Evolutionary conservation across 2,113 vertebrate species (phyloP), one percentile per base, ranked within the genome.

Genomic region (Trichomycterus rosablanca): DNA sequence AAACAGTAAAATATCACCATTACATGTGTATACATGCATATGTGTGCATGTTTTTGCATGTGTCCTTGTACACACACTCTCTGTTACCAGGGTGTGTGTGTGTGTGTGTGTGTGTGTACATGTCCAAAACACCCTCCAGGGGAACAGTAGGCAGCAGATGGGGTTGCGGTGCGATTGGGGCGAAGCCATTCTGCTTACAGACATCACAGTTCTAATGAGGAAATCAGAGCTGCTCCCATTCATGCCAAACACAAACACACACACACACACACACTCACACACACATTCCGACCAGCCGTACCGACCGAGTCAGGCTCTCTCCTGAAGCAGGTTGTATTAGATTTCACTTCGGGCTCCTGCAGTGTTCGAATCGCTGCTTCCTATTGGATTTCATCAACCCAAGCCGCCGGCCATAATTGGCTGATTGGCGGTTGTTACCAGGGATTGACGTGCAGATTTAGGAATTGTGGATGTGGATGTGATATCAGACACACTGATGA

Each of bases 151-250:
- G 48, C 40, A 67, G 59, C 70, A 72, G 70, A 72, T 67, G 64
- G 70, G 50, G 46, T 46, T 58, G 54, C 24, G 28, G 64, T 72
- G 19, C 45, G 64, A 26, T 59, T 71, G 69, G 53, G 53, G 63
- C 48, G 18, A 28, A 72, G 53, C 70, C 64, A 72, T 57, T 63
- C 32, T 56, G 35, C 70, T 67, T 46, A 40, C 64, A 72, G 64
- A 52, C 59, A 72, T 63, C 53, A 62, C 63, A 34, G 52, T 67
- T 72, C 53, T 63, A 67, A 63, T 63, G 23, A 67, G 58, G 53
- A 62, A 56, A 63, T 72, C 53, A 35, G 40, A 66, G 55, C 54
- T 50, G 23, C 34, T 63, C 28, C 30, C 35, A 59, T 56, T 45
- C 7, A 58, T 55, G 52, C 63, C 57, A 49, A 45, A n/a, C 40